Evolutionary conservation across 2,113 vertebrate species (phyloP).

Genomic region (Seriola rivoliana): DNA sequence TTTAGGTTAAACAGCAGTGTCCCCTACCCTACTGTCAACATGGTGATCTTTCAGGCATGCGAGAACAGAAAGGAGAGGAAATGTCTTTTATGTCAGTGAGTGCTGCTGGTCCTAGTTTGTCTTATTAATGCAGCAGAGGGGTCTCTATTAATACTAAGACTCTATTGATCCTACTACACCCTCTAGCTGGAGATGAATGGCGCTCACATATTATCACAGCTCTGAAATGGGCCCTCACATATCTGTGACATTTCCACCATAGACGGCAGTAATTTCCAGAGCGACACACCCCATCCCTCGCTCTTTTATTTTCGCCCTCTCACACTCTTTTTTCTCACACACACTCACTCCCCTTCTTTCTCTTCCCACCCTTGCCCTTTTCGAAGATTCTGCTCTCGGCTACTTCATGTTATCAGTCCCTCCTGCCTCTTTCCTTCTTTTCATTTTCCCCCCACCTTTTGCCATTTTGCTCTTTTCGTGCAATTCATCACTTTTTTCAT

Average conservation of each 20-base stretch:
- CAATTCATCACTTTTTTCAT: constrained; percentile 15
- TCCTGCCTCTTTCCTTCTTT: constrained; percentile 43
- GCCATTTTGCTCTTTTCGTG: constrained; percentile 50
- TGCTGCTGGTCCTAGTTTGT: constrained; percentile 51
- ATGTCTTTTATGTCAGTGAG: constrained; percentile 59
- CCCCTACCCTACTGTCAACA: constrained; percentile 15
- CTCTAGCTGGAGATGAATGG: constrained; percentile 73
- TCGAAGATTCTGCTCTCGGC: constrained; percentile 54
- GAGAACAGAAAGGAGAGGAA: constrained; percentile 32
- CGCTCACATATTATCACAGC: constrained; percentile 68
- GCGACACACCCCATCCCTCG: constrained; percentile 45
- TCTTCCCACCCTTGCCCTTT: constrained; percentile 63
- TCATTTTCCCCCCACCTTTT: constrained; percentile 34
- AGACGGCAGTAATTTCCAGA: constrained; percentile 71
- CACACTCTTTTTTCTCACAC: constrained; percentile 25
- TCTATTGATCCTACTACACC: constrained; percentile 71
- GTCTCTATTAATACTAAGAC: constrained; percentile 62
- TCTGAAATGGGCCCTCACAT: constrained; percentile 59
- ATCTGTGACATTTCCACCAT: constrained; percentile 78
- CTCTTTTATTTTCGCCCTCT: constrained; percentile 60
- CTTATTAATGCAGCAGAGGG: constrained; percentile 71
- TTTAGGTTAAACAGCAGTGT: constrained; percentile 30
- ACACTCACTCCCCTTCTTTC: constrained; percentile 42
- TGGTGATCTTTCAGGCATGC: constrained; percentile 26
- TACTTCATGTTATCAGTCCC: constrained; percentile 58